These are phyloP conservation scores for Chloroclysta siterata DNA, from an alignment of 2,888 invertebrate species.

Conservation along the genomic window DNA sequence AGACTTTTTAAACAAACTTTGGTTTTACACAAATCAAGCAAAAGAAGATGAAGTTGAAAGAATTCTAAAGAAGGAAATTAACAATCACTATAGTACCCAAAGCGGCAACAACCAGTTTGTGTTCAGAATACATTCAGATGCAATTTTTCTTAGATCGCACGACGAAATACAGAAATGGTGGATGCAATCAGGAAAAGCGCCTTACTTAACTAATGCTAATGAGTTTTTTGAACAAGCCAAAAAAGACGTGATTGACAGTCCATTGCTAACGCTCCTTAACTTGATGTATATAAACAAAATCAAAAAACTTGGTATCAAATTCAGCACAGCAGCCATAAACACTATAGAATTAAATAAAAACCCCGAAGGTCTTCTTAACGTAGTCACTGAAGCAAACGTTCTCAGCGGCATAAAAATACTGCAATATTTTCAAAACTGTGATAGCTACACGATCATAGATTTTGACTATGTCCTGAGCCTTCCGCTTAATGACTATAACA, in stretches of 20 bases:
- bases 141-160: slow-evolving; percentile 54
- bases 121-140: slow-evolving; percentile 53
- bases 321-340: slow-evolving; percentile 39
- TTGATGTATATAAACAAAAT: slow-evolving; percentile 50
- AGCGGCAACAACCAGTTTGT: slow-evolving; percentile 45
- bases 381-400: slow-evolving; percentile 45
- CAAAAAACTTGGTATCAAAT: slow-evolving; percentile 47
- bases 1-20: slow-evolving; percentile 51
- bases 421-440: slow-evolving; percentile 42
- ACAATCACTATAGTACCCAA: slow-evolving; percentile 44
- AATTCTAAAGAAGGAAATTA: slow-evolving; percentile 50
- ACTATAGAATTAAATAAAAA: slow-evolving; percentile 39
- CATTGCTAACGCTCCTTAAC: slow-evolving; percentile 50
- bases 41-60: slow-evolving; percentile 51
- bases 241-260: slow-evolving; percentile 51
- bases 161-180: slow-evolving; percentile 61
- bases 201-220: slow-evolving; percentile 47
- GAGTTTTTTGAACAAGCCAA: slow-evolving; percentile 51
- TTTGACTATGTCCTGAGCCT: slow-evolving; percentile 51
- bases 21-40: slow-evolving; percentile 57
- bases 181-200: slow-evolving; percentile 46
- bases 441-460: slow-evolving; percentile 47
- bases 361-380: slow-evolving; percentile 39
- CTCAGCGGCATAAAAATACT: slow-evolving; percentile 51
- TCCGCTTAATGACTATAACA: slow-evolving; percentile 47